Percentiles rank a stretch among this genome's conserved stretches.
phyloP scores from a whole-genome alignment of 2,797 vertebrate species.

The Lepus townsendii region DNA sequence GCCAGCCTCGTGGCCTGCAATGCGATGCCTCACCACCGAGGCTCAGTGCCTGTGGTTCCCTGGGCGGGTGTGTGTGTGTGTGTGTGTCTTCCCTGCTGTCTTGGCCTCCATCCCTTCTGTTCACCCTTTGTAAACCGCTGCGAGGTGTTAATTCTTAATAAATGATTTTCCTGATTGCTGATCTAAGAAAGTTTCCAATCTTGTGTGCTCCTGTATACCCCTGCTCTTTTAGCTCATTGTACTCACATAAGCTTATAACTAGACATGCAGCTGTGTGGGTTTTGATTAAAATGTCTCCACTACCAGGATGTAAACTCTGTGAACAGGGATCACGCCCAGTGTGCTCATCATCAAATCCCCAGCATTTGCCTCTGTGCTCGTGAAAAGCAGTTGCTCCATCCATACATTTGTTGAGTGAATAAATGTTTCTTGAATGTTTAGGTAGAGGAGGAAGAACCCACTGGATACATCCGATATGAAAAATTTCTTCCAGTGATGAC shows the following conservation, averaged over 20 bases:
- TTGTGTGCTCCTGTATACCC: not conserved
- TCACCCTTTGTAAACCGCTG: not conserved
- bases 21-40: fast-evolving
- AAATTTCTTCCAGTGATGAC: slow-evolving; percentile 96
- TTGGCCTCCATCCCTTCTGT: not conserved
- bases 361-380: not conserved
- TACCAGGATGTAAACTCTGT: not conserved
- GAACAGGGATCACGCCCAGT: not conserved
- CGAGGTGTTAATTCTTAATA: not conserved
- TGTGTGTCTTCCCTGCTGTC: not conserved
- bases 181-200: not conserved
- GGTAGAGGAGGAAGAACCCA: slow-evolving; percentile 95
- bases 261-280: not conserved
- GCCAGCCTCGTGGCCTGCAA: not conserved
- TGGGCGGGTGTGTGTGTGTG: not conserved
- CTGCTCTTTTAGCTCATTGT: not conserved
- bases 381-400: not conserved
- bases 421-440: slow-evolving; percentile 84
- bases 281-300: not conserved
- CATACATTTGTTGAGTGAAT: slow-evolving; percentile 8
- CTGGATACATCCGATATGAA: slow-evolving; percentile 92
- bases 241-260: not conserved
- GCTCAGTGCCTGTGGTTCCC: not conserved
- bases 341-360: not conserved
- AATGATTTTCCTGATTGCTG: not conserved